Evolutionary conservation across 1,140 invertebrate species (phyloP).

Genomic region (Notospermus geniculatus): DNA sequence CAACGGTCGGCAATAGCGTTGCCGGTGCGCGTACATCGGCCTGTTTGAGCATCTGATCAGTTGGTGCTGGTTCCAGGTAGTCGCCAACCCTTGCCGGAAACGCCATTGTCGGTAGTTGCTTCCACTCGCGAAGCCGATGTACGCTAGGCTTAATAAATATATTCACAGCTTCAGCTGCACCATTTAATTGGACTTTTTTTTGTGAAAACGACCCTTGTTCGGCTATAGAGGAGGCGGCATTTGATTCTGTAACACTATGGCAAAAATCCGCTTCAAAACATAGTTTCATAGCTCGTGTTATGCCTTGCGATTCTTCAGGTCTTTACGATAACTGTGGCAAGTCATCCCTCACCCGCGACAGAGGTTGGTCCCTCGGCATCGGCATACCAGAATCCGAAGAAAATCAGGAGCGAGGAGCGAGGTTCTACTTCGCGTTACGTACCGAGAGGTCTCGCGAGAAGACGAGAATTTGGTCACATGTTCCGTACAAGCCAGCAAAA

Average conservation of each 20-base stretch:
- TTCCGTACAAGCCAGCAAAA: conserved; percentile 20
- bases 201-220: too few species aligned
- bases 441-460: conserved; percentile 20
- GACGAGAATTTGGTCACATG: conserved; percentile 16
- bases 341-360: conserved; percentile 1
- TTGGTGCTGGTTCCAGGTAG: too few species aligned
- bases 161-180: too few species aligned
- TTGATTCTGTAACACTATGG: not conserved
- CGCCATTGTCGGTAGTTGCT: too few species aligned
- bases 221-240: not conserved
- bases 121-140: too few species aligned
- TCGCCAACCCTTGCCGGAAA: too few species aligned
- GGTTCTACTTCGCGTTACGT: conserved; percentile 26
- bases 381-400: conserved; percentile 22
- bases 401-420: conserved; percentile 11
- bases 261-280: not conserved
- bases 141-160: too few species aligned
- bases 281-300: not conserved
- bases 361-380: conserved; percentile 23
- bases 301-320: conserved; percentile 24
- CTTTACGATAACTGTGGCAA: conserved; percentile 27
- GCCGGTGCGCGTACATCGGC: too few species aligned
- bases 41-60: too few species aligned
- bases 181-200: too few species aligned
- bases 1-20: too few species aligned